Base-by-base conservation (phyloP, 2,797 vertebrate genomes). In the Denticeps clupeoides region DNA sequence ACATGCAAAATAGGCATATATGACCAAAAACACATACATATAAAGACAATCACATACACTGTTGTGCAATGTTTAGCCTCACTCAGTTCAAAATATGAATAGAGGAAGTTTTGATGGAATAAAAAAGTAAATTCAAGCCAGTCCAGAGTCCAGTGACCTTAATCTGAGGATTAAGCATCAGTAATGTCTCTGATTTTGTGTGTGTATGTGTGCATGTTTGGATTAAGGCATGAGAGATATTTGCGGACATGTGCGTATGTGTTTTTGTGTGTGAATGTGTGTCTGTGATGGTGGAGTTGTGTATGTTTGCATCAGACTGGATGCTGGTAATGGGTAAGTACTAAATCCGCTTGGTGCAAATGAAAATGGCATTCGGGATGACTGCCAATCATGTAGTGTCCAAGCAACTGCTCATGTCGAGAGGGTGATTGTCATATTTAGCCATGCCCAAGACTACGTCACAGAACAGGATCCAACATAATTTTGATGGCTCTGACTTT, bases 291-390 rank as follows among this genome's bases (percentile, higher is more conserved):
- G 27, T 6, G 25, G 15, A 24, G 31, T 12, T 16, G 45, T 24
- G 27, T 47, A 5, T 11, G 13, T 43, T 29, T 12, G 1, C 27
- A 12, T 9, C 19, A 32, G 46, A 23, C 32, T 41, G 22, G 41
- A 41, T 27, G 56, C 62, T 55, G 58, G 63, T 51, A 48, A 2
- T 15, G 68, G 69, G 68, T 75, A 78, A 81, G 73, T 75, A 48
- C 72, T 77, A 82, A 83, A 85, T 78, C 82, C 62, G 79, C 80
- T 82, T 81, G 74, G 71, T 72, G 62, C 70, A 72, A 74, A 81
- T 82, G 73, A 78, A 66, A 67, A 78, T 65, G 67, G 68, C 67
- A 74, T 70, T 73, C 66, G 57, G 76, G 75, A 73, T 58, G 50
- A 59, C 68, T 77, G 75, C 77, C 78, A 80, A 70, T 80, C 73